Percentiles rank a stretch among this genome's conserved stretches.
phyloP scores from a whole-genome alignment of 2,113 vertebrate genomes.

The Boulengeromyrus knoepffleri region DNA sequence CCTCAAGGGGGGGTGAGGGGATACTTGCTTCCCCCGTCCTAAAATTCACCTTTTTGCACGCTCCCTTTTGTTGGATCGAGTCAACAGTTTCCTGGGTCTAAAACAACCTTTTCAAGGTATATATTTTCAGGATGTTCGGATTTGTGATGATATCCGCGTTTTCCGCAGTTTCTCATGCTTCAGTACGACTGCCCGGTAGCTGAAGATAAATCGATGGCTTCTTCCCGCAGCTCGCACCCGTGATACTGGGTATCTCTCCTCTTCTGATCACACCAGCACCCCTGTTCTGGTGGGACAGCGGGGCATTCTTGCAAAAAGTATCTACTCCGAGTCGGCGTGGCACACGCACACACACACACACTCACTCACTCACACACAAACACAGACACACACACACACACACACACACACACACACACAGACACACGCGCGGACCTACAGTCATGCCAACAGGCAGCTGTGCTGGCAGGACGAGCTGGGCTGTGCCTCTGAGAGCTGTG shows the following conservation, averaged over 20 bases:
- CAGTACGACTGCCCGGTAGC: neutral
- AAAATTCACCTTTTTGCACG: neutral
- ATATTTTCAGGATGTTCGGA: neutral
- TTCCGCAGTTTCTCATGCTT: neutral
- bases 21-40: neutral
- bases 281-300: neutral
- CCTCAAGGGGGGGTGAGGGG: neutral
- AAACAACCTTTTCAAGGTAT: neutral
- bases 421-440: slow-evolving; percentile 6
- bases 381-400: neutral
- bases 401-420: neutral
- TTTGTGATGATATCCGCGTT: neutral
- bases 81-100: neutral
- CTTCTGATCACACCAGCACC: neutral
- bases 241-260: neutral
- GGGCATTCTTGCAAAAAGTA: neutral
- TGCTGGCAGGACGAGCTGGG: slow-evolving; percentile 17
- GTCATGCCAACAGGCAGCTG: slow-evolving; percentile 27
- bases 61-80: neutral
- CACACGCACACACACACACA: neutral
- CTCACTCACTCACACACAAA: neutral
- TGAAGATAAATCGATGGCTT: neutral
- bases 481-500: slow-evolving; percentile 37
- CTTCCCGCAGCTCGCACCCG: neutral
- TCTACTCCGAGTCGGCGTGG: neutral